Evolutionary conservation across 2,113 vertebrate species (phyloP).

Genomic region (Tympanuchus pallidicinctus): DNA sequence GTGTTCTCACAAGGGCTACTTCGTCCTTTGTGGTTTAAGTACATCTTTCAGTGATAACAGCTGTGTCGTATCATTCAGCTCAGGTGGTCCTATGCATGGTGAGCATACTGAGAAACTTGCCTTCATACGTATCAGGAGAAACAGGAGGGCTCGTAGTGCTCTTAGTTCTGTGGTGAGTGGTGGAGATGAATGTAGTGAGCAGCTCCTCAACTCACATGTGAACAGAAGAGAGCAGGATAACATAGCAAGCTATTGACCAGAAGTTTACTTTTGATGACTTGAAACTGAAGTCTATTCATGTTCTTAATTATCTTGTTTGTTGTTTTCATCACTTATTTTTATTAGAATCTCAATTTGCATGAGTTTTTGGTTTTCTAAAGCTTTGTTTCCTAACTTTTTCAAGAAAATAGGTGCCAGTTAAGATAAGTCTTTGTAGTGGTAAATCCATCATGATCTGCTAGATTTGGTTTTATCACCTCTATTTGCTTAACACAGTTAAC

Average conservation of each 20-base stretch:
- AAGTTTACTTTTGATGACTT: not conserved
- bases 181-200: not conserved
- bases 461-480: not conserved
- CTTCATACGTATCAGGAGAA: fast-evolving
- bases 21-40: not conserved
- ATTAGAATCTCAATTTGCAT: not conserved
- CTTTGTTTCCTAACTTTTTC: not conserved
- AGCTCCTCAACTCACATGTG: not conserved
- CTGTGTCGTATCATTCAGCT: not conserved
- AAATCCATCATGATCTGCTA: not conserved
- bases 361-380: not conserved
- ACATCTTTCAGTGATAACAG: too few relatives aligned
- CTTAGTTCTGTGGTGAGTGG: not conserved
- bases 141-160: fast-evolving
- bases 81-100: not conserved
- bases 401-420: not conserved
- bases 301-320: not conserved
- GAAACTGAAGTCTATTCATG: not conserved
- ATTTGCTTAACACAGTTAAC: fast-evolving
- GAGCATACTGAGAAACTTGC: not conserved
- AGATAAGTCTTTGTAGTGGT: not conserved
- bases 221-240: not conserved
- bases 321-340: not conserved
- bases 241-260: not conserved
- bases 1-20: not conserved